Evolutionary conservation across 2,113 vertebrate species (phyloP).

Genomic region (Puntigrus tetrazona): DNA sequence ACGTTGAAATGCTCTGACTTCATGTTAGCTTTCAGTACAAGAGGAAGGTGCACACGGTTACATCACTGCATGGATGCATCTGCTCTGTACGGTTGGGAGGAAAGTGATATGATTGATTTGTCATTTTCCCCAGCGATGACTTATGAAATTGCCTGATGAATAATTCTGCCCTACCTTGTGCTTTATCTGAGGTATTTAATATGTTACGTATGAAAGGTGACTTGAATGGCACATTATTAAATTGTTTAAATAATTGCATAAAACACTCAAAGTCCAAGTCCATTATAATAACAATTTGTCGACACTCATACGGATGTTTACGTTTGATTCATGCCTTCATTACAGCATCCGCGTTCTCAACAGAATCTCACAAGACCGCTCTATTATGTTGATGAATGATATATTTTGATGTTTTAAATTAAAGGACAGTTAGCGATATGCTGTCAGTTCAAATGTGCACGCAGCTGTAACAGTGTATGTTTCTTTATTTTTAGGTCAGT

Average conservation of each 20-base stretch:
- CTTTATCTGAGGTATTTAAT: neutral
- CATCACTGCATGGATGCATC: neutral
- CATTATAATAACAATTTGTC: neutral
- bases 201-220: neutral
- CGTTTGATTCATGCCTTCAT: neutral
- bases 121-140: neutral
- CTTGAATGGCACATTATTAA: neutral
- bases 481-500: constrained; percentile 82
- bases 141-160: neutral
- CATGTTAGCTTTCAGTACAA: neutral
- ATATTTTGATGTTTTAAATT: neutral
- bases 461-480: neutral
- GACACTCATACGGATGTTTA: neutral
- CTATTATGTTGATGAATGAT: neutral
- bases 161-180: neutral
- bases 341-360: neutral
- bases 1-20: neutral
- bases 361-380: neutral
- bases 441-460: neutral
- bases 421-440: neutral
- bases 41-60: neutral
- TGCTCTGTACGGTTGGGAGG: neutral
- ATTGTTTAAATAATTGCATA: neutral
- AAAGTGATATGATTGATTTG: neutral
- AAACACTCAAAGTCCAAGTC: no score